A percentile compares a stretch with the other conserved stretches of the same genome.
Conservation (phyloP, 2,888 invertebrate genomes). For the Slavum lentiscoides region DNA sequence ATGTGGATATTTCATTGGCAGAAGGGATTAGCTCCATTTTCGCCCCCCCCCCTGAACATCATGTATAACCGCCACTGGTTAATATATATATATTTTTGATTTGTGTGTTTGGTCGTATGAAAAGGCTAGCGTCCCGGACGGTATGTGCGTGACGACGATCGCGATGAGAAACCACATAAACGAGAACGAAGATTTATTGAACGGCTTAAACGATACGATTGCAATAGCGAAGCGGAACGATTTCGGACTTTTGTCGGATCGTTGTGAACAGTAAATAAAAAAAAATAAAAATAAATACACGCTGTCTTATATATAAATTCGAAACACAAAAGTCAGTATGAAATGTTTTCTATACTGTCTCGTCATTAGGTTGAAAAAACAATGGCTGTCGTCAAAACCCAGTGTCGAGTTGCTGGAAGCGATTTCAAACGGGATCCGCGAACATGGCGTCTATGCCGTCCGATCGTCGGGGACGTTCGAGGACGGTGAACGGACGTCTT, state of each 20-base stretch:
- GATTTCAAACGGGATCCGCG: conserved; percentile 56
- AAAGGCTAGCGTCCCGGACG: conserved; percentile 69
- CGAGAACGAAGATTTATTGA: conserved; percentile 60
- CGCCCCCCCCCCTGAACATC: no score
- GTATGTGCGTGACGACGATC: conserved; percentile 71
- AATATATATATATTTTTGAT: neutral
- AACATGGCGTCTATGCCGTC: conserved; percentile 62
- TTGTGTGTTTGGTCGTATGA: conserved; percentile 54
- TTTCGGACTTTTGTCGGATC: neutral
- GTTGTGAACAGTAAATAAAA: conserved; percentile 20
- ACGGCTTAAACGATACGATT: neutral
- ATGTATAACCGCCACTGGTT: no score
- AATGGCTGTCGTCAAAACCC: conserved; percentile 52
- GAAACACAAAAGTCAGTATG: no score
- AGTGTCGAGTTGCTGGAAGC: conserved; percentile 59
- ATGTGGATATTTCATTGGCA: no score
- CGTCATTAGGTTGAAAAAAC: conserved; percentile 51
- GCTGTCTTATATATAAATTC: no score
- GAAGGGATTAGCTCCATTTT: no score
- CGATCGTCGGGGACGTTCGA: conserved; percentile 76
- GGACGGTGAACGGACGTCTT: conserved; percentile 77
- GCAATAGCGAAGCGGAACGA: conserved; percentile 1
- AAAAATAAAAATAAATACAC: no score
- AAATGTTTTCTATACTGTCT: neutral
- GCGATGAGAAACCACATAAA: conserved; percentile 68